Evolutionary conservation across 2,888 invertebrate genomes (phyloP).

Genomic region (Archips crataeganus): DNA sequence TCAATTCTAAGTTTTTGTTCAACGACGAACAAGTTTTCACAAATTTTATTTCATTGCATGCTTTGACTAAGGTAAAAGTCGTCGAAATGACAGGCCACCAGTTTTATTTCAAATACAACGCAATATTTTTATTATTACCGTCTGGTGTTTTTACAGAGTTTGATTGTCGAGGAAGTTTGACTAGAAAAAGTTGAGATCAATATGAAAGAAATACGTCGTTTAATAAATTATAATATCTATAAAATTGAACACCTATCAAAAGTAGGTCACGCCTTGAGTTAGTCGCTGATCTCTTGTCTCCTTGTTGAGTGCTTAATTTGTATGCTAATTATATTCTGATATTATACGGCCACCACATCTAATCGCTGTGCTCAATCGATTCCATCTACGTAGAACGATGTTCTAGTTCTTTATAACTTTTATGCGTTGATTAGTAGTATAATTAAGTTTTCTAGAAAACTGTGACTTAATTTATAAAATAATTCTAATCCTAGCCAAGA

Average conservation of each 20-base stretch:
- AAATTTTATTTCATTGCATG: no score
- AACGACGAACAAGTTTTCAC: no score
- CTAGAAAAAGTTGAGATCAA: not conserved
- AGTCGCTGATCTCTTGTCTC: conserved; percentile 16
- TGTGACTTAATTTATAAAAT: no score
- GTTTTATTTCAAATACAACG: no score
- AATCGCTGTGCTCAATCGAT: conserved; percentile 35
- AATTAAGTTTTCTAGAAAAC: no score
- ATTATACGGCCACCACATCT: conserved; percentile 33
- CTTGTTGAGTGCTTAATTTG: conserved; percentile 38
- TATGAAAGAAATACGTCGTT: conserved; percentile 1
- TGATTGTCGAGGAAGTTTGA: not conserved
- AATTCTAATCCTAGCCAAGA: no score
- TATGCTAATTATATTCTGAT: conserved; percentile 41
- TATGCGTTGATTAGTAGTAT: no score
- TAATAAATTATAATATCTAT: not conserved
- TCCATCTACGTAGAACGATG: conserved; percentile 1
- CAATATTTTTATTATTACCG: no score
- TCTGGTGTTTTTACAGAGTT: no score
- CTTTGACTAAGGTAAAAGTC: no score
- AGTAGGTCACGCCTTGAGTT: conserved; percentile 4
- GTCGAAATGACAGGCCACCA: no score
- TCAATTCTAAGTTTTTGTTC: no score
- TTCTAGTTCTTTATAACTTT: not conserved
- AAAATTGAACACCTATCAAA: conserved; percentile 9